Percentiles rank a stretch among this genome's conserved stretches.
Evolutionary conservation across 2,888 invertebrate species (phyloP).

Genomic region (Hermaeophaga mercurialis): DNA sequence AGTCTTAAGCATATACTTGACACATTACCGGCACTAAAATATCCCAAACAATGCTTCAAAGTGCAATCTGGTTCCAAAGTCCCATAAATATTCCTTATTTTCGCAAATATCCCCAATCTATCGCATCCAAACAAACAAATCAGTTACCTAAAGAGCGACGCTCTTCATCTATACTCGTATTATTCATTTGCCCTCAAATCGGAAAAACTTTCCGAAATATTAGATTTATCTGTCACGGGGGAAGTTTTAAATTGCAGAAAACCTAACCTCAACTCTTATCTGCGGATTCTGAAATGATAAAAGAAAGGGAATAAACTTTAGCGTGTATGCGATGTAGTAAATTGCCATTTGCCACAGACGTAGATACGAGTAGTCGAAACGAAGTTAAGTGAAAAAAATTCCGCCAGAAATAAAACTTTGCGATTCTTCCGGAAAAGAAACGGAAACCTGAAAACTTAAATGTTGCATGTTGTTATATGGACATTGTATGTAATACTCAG

Average conservation of each 20-base stretch:
- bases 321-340: conserved; percentile 5
- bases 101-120: conserved; percentile 13
- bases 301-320: conserved; percentile 9
- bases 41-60: too few species aligned
- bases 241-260: conserved; percentile 25
- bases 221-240: conserved; percentile 28
- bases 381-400: background rate
- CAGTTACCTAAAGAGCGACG: conserved; percentile 29
- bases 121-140: conserved; percentile 37
- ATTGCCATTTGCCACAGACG: conserved; percentile 5
- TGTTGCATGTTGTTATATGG: too few species aligned
- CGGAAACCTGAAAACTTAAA: too few species aligned
- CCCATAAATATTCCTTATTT: conserved; percentile 12
- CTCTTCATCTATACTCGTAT: conserved; percentile 17
- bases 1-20: too few species aligned
- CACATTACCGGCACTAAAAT: too few species aligned
- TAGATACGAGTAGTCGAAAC: background rate
- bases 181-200: conserved; percentile 27
- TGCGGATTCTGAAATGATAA: conserved; percentile 8
- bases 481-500: too few species aligned
- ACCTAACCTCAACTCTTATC: conserved; percentile 25
- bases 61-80: too few species aligned
- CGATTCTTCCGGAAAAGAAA: too few species aligned
- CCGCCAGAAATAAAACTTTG: too few species aligned
- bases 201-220: conserved; percentile 31